Percentiles rank a stretch among this genome's conserved stretches.
These are phyloP conservation scores for Papilio polytes DNA, from an alignment of 1,140 invertebrate species.

Conservation along the genomic window DNA sequence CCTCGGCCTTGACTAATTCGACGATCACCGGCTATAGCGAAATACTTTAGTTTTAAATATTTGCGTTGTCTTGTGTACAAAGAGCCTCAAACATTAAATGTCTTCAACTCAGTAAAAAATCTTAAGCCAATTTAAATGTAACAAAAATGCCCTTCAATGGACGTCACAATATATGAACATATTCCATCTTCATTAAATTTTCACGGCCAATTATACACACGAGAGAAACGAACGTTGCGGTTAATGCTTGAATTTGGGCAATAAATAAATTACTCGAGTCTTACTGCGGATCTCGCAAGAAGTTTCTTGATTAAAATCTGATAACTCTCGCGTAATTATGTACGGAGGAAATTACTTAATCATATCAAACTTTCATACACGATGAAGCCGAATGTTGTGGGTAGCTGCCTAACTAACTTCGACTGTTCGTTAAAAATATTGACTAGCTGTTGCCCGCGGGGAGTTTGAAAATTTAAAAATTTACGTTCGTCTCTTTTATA, in stretches of 20 bases:
- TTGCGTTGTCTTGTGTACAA: too few species aligned
- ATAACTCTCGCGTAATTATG: conserved; percentile 38
- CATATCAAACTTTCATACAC: conserved; percentile 20
- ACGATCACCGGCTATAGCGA: not conserved
- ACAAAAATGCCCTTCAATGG: not conserved
- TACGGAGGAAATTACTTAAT: conserved; percentile 25
- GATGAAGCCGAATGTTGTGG: conserved; percentile 9
- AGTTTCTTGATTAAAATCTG: conserved; percentile 42
- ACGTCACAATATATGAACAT: conserved; percentile 5
- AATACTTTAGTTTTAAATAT: too few species aligned
- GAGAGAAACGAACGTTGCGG: conserved; percentile 30
- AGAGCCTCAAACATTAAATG: not conserved
- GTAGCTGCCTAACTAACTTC: not conserved
- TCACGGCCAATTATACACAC: conserved; percentile 40
- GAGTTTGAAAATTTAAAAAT: not conserved
- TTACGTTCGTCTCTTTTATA: too few species aligned
- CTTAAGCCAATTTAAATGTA: not conserved
- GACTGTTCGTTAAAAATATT: not conserved
- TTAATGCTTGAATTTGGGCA: conserved; percentile 41
- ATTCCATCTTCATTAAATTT: conserved; percentile 39
- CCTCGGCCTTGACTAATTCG: not conserved
- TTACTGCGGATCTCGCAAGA: conserved; percentile 35
- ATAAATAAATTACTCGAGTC: conserved; percentile 46
- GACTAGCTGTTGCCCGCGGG: not conserved
- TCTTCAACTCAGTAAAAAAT: not conserved